phyloP scores from a whole-genome alignment of 2,113 vertebrate species.

The Lipotes vexillifer region DNA sequence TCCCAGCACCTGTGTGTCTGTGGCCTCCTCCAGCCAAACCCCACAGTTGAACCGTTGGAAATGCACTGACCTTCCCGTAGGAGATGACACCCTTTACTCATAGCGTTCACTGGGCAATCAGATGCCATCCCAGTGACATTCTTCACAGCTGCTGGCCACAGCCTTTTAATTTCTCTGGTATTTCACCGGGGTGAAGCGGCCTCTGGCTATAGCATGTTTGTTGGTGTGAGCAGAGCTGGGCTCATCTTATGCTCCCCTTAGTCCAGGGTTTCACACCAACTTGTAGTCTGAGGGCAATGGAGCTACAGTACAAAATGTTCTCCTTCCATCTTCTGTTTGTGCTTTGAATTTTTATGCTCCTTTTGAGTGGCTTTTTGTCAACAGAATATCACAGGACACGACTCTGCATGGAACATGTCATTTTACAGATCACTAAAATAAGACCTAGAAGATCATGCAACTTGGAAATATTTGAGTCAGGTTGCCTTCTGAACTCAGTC shows the following conservation, averaged over 20 bases:
- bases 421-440: neutral
- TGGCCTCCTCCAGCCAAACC: conserved; percentile 79
- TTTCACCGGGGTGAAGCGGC: conserved; percentile 82
- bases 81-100: conserved; percentile 81
- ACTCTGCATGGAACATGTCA: neutral
- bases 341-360: conserved; percentile 55
- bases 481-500: neutral
- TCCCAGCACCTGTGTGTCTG: conserved; percentile 76
- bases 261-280: conserved; percentile 81
- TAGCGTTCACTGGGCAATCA: conserved; percentile 78
- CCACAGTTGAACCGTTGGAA: conserved; percentile 82
- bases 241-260: conserved; percentile 74
- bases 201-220: conserved; percentile 80
- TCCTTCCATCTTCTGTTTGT: conserved; percentile 64
- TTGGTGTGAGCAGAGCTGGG: conserved; percentile 82
- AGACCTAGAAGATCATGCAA: neutral
- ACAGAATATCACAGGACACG: neutral
- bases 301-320: conserved; percentile 59
- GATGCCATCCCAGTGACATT: conserved; percentile 82
- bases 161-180: conserved; percentile 86
- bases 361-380: neutral
- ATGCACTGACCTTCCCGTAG: conserved; percentile 81
- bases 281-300: conserved; percentile 67
- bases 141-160: conserved; percentile 80
- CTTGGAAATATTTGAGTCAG: neutral